Conservation (phyloP, 2,888 invertebrate genomes). For the Schizaphis graminum region DNA sequence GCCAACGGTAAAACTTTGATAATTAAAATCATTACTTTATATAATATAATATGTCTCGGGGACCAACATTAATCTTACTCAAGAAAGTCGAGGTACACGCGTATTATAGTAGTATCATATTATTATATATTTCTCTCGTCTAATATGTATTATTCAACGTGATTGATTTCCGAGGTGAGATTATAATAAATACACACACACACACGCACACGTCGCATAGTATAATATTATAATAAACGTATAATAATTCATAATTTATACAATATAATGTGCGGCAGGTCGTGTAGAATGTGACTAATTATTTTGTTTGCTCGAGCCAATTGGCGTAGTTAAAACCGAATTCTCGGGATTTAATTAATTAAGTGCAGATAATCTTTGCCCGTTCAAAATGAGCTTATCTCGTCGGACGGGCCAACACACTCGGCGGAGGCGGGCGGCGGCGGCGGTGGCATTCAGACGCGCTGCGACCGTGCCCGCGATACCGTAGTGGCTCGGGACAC, state of each 20-base stretch:
- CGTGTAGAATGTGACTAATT: not conserved
- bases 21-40: slow-evolving; percentile 28
- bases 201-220: no score
- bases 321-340: not conserved
- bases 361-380: slow-evolving; percentile 24
- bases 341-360: slow-evolving; percentile 43
- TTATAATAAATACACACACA: not conserved
- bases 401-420: slow-evolving; percentile 23
- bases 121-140: not conserved
- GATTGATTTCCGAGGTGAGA: slow-evolving; percentile 17
- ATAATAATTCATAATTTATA: not conserved
- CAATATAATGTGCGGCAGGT: not conserved
- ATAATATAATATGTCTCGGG: not conserved
- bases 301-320: slow-evolving; percentile 30
- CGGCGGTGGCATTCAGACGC: not conserved
- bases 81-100: not conserved
- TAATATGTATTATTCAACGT: slow-evolving; percentile 6
- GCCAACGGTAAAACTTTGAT: not conserved
- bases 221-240: no score
- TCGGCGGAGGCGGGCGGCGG: no score
- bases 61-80: slow-evolving; percentile 47
- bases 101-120: not conserved
- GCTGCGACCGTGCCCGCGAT: not conserved
- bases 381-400: slow-evolving; percentile 35
- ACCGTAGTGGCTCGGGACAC: not conserved